These are phyloP conservation scores for Etheostoma perlongum DNA, from an alignment of 2,797 vertebrate species.

Conservation along the genomic window DNA sequence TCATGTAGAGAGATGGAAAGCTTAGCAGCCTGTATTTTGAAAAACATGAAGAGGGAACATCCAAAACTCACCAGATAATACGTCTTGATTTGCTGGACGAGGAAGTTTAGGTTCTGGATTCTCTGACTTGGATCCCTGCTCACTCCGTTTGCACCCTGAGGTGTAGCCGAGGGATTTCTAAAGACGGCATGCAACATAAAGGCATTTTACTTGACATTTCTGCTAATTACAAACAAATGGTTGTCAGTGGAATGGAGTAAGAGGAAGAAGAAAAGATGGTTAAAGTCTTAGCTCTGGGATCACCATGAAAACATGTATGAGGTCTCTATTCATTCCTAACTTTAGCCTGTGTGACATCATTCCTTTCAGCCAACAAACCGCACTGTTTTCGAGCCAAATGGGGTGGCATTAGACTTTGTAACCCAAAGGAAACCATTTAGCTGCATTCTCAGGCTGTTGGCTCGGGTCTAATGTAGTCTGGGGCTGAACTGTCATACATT, in stretches of 20 bases:
- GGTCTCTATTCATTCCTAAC: constrained; percentile 65
- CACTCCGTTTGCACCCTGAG: constrained; percentile 89
- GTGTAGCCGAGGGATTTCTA: constrained; percentile 90
- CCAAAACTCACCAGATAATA: constrained; percentile 91
- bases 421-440: constrained; percentile 28
- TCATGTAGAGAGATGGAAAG: constrained; percentile 16
- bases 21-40: constrained; percentile 2
- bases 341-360: constrained; percentile 64
- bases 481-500: constrained; percentile 4
- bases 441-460: constrained; percentile 13
- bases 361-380: constrained; percentile 41
- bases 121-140: constrained; percentile 90
- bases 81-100: constrained; percentile 92
- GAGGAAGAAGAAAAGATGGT: constrained; percentile 33
- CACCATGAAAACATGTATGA: constrained; percentile 53
- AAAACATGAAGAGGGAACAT: background rate
- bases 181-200: constrained; percentile 31
- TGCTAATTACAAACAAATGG: constrained; percentile 4
- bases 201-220: constrained; percentile 17
- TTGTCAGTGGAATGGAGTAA: constrained; percentile 28
- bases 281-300: constrained; percentile 31
- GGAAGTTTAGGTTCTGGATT: constrained; percentile 91
- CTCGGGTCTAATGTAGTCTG: constrained; percentile 2
- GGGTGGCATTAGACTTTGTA: constrained; percentile 30
- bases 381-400: constrained; percentile 34